Conservation (phyloP, 2,113 vertebrate species). For the Perognathus longimembris region DNA sequence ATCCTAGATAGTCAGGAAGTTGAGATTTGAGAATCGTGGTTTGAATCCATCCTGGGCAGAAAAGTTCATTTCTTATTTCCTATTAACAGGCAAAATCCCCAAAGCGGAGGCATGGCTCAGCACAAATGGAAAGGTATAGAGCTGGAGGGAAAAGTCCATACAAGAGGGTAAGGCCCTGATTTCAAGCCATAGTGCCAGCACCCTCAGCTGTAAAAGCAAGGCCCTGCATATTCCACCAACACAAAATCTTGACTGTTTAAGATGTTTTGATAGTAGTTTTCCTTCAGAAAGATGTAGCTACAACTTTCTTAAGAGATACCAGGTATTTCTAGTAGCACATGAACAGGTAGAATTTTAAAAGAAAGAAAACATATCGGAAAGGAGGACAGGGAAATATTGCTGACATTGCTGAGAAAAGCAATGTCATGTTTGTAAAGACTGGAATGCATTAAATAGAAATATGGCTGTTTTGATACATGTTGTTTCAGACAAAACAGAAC, state of each 20-base stretch:
- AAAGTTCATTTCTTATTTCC: no score
- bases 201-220: not conserved
- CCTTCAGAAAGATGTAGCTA: conserved; percentile 17
- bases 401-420: not conserved
- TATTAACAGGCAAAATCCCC: no score
- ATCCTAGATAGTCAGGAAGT: no score
- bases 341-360: not conserved
- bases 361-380: not conserved
- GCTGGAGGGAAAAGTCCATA: no score
- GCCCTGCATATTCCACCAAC: not conserved
- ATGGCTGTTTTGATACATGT: not conserved
- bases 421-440: not conserved
- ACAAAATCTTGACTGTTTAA: not conserved
- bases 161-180: no score
- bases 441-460: not conserved
- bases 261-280: not conserved
- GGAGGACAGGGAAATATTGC: not conserved
- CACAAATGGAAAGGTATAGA: no score
- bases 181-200: not conserved
- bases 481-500: not conserved
- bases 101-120: no score
- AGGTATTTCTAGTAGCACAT: not conserved
- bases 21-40: no score
- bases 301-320: not conserved
- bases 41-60: no score